A percentile compares a stretch with the other conserved stretches of the same genome.
Conservation (phyloP, 1,140 invertebrate genomes). For the Lucilia sericata region DNA sequence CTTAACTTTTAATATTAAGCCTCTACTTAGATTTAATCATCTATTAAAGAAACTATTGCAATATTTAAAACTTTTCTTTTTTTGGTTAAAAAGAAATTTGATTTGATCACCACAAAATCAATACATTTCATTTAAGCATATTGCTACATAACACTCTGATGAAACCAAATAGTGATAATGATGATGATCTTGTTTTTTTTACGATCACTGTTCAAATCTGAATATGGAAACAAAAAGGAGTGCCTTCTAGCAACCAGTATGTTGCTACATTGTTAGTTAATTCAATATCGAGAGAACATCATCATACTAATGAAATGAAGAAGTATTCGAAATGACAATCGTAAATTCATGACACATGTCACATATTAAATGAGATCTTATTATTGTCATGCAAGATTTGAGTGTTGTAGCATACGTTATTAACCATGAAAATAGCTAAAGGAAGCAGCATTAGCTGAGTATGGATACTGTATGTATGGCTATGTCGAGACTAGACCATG, state of each 20-base stretch:
- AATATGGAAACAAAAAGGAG: background rate
- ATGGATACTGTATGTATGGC: no score
- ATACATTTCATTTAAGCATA: background rate
- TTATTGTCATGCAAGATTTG: conserved; percentile 4
- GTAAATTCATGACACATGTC: conserved; percentile 24
- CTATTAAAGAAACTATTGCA: no score
- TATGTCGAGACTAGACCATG: no score
- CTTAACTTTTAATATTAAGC: no score
- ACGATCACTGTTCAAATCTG: background rate
- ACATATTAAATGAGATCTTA: conserved; percentile 5
- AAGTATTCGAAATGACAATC: conserved; percentile 13
- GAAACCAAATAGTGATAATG: background rate
- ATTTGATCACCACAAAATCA: background rate
- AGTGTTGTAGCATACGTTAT: background rate
- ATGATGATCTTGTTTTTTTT: conserved; percentile 1
- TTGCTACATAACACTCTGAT: background rate
- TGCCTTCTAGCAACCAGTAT: background rate
- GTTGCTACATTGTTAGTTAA: conserved; percentile 2
- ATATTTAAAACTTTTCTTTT: no score
- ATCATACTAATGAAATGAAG: background rate
- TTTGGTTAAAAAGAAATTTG: background rate
- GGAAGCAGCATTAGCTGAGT: no score
- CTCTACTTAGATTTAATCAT: no score
- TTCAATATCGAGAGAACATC: background rate
- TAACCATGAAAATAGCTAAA: no score